Percentiles rank a stretch among this genome's conserved stretches.
Evolutionary conservation across 2,113 vertebrate genomes (phyloP).

Genomic region (Piprites chloris): DNA sequence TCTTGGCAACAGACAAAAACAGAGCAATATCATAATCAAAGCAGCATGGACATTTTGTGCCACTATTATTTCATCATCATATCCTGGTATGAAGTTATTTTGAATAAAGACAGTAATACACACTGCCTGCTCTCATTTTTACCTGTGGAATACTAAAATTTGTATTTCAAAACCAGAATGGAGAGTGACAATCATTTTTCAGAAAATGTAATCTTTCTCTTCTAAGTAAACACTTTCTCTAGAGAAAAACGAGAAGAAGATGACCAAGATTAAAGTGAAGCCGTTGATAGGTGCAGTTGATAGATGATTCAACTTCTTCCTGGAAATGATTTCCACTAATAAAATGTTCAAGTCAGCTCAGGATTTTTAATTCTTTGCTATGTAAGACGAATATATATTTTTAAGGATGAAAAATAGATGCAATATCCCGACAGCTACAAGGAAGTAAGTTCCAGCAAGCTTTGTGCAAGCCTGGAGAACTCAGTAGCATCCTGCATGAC

Average conservation of each 20-base stretch:
- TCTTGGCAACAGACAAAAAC: neutral
- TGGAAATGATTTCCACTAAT: neutral
- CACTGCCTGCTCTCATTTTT: neutral
- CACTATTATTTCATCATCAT: neutral
- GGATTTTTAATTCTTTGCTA: constrained; percentile 1
- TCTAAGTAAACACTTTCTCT: neutral
- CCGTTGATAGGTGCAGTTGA: neutral
- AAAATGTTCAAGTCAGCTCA: neutral
- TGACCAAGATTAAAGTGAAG: neutral
- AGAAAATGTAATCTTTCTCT: neutral
- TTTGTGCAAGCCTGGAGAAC: neutral
- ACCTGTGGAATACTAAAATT: neutral
- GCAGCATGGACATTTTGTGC: neutral
- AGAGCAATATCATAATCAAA: neutral
- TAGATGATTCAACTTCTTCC: neutral
- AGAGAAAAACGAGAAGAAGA: neutral
- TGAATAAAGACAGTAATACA: neutral
- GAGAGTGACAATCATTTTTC: neutral
- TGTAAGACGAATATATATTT: neutral
- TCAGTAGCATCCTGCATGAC: neutral
- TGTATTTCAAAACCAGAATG: constrained; percentile 8
- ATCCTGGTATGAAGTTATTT: neutral
- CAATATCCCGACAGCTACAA: neutral
- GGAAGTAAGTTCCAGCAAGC: neutral
- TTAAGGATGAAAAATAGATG: neutral